phyloP scores from a whole-genome alignment of 2,113 vertebrate genomes.

The Tapirus terrestris region DNA sequence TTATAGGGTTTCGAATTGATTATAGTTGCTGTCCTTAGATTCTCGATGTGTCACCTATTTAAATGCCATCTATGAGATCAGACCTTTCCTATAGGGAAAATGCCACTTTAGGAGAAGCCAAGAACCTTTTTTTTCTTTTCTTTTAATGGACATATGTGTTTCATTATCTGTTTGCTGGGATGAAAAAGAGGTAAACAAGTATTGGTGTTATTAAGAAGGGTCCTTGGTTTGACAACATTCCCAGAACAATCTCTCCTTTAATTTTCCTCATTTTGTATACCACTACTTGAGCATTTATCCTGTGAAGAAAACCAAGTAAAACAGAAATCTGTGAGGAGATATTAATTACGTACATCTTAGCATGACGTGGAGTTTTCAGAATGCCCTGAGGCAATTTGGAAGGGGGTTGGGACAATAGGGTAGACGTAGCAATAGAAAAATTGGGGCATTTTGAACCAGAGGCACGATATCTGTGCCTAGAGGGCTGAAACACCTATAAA shows the following conservation, averaged over 20 bases:
- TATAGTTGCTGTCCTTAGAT: not conserved
- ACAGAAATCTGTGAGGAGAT: not conserved
- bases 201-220: not conserved
- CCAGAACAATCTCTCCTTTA: not conserved
- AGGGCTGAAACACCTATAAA: not conserved
- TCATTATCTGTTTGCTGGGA: not conserved
- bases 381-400: not conserved
- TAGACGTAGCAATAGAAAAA: not conserved
- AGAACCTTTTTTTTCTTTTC: not conserved
- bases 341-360: not conserved
- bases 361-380: not conserved
- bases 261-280: not conserved
- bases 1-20: not conserved
- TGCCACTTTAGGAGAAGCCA: not conserved
- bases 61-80: not conserved
- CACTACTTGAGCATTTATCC: not conserved
- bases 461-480: not conserved
- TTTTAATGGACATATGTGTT: not conserved
- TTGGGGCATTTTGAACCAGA: not conserved
- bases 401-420: not conserved
- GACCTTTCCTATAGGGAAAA: not conserved
- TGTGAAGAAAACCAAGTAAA: constrained; percentile 21
- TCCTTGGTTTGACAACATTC: not conserved
- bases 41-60: not conserved
- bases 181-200: not conserved